phyloP scores from a whole-genome alignment of 1,140 invertebrate species.

The Hestina assimilis region DNA sequence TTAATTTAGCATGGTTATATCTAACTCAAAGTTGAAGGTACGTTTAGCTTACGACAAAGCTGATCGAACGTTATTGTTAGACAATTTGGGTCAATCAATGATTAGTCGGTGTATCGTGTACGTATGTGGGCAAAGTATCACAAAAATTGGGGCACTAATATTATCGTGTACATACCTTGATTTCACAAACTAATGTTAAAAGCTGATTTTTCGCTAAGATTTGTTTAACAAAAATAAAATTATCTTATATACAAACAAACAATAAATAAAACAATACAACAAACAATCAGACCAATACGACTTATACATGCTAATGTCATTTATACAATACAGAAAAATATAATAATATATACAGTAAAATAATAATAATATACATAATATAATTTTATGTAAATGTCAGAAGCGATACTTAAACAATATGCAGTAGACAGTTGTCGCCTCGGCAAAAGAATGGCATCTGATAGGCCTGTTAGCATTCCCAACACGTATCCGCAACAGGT shows the following conservation, averaged over 20 bases:
- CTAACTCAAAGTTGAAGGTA: background rate
- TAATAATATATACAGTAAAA: too few species aligned
- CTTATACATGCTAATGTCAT: too few species aligned
- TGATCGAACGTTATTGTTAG: conserved; percentile 46
- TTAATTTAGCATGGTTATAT: background rate
- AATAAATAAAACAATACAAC: too few species aligned
- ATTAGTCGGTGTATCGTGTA: conserved; percentile 28
- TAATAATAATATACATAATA: background rate
- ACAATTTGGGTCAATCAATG: conserved; percentile 67
- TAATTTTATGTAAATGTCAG: conserved; percentile 5
- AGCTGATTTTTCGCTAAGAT: too few species aligned
- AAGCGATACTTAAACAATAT: conserved; percentile 11
- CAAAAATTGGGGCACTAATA: background rate
- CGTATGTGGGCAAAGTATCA: conserved; percentile 7
- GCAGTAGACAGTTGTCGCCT: background rate
- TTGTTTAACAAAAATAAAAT: too few species aligned
- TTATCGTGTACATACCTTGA: background rate
- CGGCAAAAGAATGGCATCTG: conserved; percentile 38
- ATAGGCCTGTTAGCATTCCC: conserved; percentile 45
- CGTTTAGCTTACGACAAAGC: conserved; percentile 11
- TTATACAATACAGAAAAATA: too few species aligned
- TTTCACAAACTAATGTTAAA: too few species aligned
- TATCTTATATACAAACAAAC: too few species aligned
- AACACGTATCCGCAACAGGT: conserved; percentile 49
- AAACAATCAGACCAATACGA: too few species aligned